Evolutionary conservation across 2,113 vertebrate genomes (phyloP), one percentile per base, ranked within the genome.

Genomic region (Cinclus mexicanus): DNA sequence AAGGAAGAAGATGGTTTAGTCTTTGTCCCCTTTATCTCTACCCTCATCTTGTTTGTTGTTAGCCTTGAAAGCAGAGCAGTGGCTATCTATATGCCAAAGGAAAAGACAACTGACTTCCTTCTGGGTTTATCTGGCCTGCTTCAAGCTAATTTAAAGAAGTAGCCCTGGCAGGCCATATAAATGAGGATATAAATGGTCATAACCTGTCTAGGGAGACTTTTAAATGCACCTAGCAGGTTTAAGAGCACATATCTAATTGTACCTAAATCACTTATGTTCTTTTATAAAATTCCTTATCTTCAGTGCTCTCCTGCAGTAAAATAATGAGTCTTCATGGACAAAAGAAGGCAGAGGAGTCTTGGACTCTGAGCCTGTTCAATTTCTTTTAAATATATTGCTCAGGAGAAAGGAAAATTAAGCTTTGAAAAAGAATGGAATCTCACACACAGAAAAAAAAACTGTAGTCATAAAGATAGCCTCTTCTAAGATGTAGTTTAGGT

Each of bases 91-190:
- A 53, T 72, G 84, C 50, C 85, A 78, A 83, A 96, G 94, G 67
- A 75, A 90, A 93, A 95, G 93, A 90, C 67, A 75, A 89, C 79
- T 52, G 65, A 87, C 83, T 91, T 69, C 91, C 91, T 74, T 79
- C 70, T 59, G 65, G 42, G 64, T 81, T 77, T 83, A 74, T 94
- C 82, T 89, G 95, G 93, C 79, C 68, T 92, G 28, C 71, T 94
- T 97, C 95, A 96, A 96, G 69, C 94, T 95, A 96, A 96, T 96
- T 96, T 92, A 89, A 95, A 96, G 71, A 94, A 97, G 83, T 44
- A 83, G 52, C 76, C 49, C 49, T 97, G 95, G 95, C 95, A 97
- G 94, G 68, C 60, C 60, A 20, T 78, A 96, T 95, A 96, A 94
- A 94, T 88, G 56, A 88, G 69, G 52, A 64, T 83, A 81, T 94